Base-by-base conservation (phyloP, 2,113 vertebrate genomes). In the Tetrao urogallus region DNA sequence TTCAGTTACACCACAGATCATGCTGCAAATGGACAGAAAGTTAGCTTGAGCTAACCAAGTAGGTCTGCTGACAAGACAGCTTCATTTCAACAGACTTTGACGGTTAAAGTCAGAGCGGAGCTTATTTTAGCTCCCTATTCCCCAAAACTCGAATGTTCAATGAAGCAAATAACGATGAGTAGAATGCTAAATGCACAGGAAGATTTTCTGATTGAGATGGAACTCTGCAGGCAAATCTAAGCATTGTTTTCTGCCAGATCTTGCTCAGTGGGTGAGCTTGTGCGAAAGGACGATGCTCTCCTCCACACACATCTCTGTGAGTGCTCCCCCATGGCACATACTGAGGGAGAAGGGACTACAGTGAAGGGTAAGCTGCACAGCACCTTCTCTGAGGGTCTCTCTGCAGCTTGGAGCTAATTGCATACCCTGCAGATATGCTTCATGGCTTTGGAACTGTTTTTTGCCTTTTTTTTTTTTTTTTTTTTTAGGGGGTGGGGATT, bases 301-400 rank as follows among this genome's bases (percentile, higher is more conserved):
- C 83, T 65, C 45, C 3, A n/a, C 66, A 42, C 66, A 74, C 20
- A 79, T 67, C 88, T 70, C 82, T 79, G 63, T 86, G 67, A 81
- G 6, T 1, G 58, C 19, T 87, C 75, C 93, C 86, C 87, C 63
- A 10, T 34, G 69, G 75, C 73, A 80, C 81, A 43, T 0, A 4
- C 63, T 36, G 80, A 94, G 88, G 64, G 75, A 94, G 50, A 79
- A 89, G 84, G 40, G 88, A 76, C 88, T 84, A 76, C 82, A 90
- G 72, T 2, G 0, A 86, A 21, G 61, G 36, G 50, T 34, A 47
- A 69, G 67, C 73, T 16, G 10, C 52, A 57, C 58, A 69, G 65
- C 72, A 47, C 85, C 74, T 92, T 82, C 93, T 79, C 50, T 86
- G 58, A 61, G 66, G 58, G 60, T 38, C 63, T 47, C 80, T 63